Percentiles rank a stretch among this genome's conserved stretches.
phyloP scores from a whole-genome alignment of 2,888 invertebrate genomes.

The Catocala fraxini region DNA sequence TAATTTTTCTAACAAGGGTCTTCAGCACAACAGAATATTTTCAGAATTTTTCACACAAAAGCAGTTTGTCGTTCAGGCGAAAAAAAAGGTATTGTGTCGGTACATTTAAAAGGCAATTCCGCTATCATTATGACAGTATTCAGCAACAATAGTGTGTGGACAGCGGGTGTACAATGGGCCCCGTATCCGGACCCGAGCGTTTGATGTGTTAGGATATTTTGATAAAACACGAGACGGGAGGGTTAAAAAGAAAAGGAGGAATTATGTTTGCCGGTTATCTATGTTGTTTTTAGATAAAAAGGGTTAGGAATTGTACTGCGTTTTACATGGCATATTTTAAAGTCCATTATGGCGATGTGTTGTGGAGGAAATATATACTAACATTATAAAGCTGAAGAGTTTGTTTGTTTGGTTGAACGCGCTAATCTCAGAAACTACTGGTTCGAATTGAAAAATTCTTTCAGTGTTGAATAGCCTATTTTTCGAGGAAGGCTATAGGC shows the following conservation, averaged over 20 bases:
- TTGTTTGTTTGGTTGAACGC: too few relatives aligned
- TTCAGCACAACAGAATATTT: constrained; percentile 7
- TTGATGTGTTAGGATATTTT: constrained; percentile 37
- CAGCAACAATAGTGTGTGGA: constrained; percentile 39
- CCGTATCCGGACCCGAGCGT: constrained; percentile 38
- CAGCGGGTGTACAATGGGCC: constrained; percentile 34
- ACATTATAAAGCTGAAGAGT: too few relatives aligned
- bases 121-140: constrained; percentile 39
- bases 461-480: too few relatives aligned
- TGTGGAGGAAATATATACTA: too few relatives aligned
- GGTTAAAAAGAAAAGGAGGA: constrained; percentile 18
- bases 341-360: background rate
- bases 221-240: constrained; percentile 20
- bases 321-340: constrained; percentile 2
- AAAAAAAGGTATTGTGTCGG: constrained; percentile 30
- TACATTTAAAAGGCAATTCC: constrained; percentile 47
- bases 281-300: constrained; percentile 16
- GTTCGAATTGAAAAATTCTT: too few relatives aligned
- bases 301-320: background rate
- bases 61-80: constrained; percentile 37
- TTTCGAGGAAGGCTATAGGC: too few relatives aligned
- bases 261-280: constrained; percentile 16
- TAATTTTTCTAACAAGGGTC: constrained; percentile 1
- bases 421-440: too few relatives aligned
- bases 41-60: constrained; percentile 22